Base-by-base conservation (phyloP, 92 coral and sea anemone genomes). In the Porites divaricata region DNA sequence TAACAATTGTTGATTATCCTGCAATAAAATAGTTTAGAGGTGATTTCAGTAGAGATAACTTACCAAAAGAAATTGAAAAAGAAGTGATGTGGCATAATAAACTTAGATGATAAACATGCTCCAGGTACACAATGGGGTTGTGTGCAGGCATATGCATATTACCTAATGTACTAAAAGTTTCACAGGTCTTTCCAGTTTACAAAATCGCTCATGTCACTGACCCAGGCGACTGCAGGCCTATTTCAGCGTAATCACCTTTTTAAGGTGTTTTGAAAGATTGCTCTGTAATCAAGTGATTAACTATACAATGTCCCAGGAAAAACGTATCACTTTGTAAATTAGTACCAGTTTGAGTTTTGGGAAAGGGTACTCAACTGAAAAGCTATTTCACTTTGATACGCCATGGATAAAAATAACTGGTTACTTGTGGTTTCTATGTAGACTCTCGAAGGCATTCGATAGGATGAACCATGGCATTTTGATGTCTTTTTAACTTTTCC, bases 381-480 rank as follows among this genome's bases (percentile, higher is more conserved):
- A 5, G 88, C 89, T 25, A 86, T 89, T 17, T 35, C 64, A 28
- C 62, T 92, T 50, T 77, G 67, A 77, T 61, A 53, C 28, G 81
- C 91, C n/a, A 81, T 92, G 67, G 90, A 92, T 77, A 85, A 89
- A 81, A 83, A 63, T 69, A 28, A 28, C 35, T 61, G 50, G 68
- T 76, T 45, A 78, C 89, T 16, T 89, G 92, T 82, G 95, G 91
- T n/a, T 63, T 92, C 67, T 91, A 88, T 68, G 75, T 89, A 22
- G 89, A 92, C 41, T 77, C 89, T 56, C 71, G 89, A 16, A 92
- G 72, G 95, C 93, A 13, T 92, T 89, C 70, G 95, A 86, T 65
- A 92, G 89, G 1, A 86, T 89, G 6, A 85, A 81, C 63, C 92
- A 91, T 67, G 21, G 80, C 19, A 84, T 91, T 20, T 74, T 88